Evolutionary conservation across 2,888 invertebrate species (phyloP).

Genomic region (Heliconius hortense): DNA sequence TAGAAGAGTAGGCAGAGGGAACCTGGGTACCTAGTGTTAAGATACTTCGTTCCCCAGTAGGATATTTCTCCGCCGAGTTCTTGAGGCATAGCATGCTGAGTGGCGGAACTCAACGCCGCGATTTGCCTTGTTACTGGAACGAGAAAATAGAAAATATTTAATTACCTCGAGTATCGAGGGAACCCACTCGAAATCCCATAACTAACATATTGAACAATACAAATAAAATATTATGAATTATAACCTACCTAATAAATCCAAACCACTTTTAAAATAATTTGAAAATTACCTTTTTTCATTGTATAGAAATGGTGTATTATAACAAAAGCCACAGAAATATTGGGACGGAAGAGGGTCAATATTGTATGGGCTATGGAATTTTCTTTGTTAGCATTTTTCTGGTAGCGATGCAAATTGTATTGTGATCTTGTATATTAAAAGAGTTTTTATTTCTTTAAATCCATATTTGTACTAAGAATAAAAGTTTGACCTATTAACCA

Average conservation of each 20-base stretch:
- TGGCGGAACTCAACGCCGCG: background rate
- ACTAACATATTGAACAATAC: too few relatives aligned
- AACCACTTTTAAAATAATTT: background rate
- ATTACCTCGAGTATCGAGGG: too few relatives aligned
- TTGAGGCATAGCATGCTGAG: background rate
- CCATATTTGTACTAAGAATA: background rate
- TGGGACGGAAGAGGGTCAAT: conserved; percentile 4
- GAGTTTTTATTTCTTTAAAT: background rate
- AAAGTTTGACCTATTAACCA: too few relatives aligned
- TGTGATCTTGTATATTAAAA: background rate
- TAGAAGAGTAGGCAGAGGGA: background rate
- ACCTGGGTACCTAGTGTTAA: background rate
- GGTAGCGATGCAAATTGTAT: background rate
- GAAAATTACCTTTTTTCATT: background rate
- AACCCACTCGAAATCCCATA: too few relatives aligned
- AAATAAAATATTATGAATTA: too few relatives aligned
- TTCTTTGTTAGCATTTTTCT: background rate
- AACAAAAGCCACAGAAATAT: background rate
- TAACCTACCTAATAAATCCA: background rate
- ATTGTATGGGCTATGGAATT: conserved; percentile 2
- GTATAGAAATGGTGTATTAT: background rate
- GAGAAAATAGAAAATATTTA: too few relatives aligned
- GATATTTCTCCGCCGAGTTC: background rate
- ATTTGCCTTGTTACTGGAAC: too few relatives aligned
- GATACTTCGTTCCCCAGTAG: background rate